phyloP scores from a whole-genome alignment of 2,888 invertebrate genomes.

The Sarcophaga variegata region DNA sequence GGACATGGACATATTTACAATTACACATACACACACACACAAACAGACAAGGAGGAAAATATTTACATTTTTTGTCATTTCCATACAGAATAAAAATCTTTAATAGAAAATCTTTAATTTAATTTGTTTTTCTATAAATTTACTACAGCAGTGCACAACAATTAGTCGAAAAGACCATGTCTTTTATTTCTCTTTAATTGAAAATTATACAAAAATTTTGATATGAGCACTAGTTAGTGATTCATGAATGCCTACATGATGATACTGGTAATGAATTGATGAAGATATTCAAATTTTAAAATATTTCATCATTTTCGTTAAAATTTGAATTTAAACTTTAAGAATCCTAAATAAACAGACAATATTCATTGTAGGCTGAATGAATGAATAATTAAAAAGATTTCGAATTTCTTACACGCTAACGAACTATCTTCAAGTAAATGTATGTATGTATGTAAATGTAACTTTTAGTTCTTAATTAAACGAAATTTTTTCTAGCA shows the following conservation, averaged over 20 bases:
- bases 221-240: neutral
- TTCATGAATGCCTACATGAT: slow-evolving; percentile 7
- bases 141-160: slow-evolving; percentile 24
- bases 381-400: no score
- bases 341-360: neutral
- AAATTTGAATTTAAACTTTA: neutral
- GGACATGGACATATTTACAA: neutral
- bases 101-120: slow-evolving; percentile 30
- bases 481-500: no score
- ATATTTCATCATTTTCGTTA: neutral
- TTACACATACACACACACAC: neutral
- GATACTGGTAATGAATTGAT: slow-evolving; percentile 62
- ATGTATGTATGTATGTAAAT: no score
- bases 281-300: slow-evolving; percentile 51
- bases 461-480: no score
- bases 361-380: neutral
- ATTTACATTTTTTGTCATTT: slow-evolving; percentile 31
- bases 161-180: slow-evolving; percentile 22
- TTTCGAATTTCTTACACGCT: no score
- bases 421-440: no score
- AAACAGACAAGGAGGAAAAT: neutral
- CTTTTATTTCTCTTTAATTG: slow-evolving; percentile 7
- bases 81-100: slow-evolving; percentile 39
- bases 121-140: slow-evolving; percentile 8
- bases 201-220: slow-evolving; percentile 8